Conservation (phyloP, 1,140 invertebrate genomes). For the Pachypeltis micranthus region DNA sequence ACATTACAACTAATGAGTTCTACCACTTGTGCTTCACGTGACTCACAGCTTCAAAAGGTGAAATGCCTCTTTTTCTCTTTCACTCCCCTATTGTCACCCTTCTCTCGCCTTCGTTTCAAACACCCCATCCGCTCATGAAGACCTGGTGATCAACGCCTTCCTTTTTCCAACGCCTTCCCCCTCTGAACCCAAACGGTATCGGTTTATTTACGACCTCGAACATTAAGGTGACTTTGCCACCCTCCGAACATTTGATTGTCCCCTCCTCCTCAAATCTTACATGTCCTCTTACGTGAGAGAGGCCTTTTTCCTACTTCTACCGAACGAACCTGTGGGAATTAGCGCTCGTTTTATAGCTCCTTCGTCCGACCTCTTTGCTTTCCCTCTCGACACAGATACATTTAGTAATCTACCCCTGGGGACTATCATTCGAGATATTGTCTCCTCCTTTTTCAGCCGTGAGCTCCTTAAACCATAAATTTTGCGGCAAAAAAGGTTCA, state of each 20-base stretch:
- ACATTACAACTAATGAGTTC: no score
- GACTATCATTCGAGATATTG: not conserved
- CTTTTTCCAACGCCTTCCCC: not conserved
- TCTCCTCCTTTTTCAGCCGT: no score
- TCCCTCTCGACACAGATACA: not conserved
- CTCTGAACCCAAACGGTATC: no score
- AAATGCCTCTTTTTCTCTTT: not conserved
- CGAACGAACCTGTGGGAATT: not conserved
- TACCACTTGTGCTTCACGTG: no score
- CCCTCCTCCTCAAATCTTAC: not conserved
- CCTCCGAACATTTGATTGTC: not conserved
- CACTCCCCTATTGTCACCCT: not conserved
- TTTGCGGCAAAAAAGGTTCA: not conserved
- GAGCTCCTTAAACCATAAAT: not conserved
- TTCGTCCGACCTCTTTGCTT: not conserved
- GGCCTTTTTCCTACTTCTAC: not conserved
- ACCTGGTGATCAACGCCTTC: not conserved
- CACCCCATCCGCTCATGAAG: not conserved
- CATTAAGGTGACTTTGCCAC: not conserved
- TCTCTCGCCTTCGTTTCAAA: no score
- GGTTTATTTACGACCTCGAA: slow-evolving; percentile 4
- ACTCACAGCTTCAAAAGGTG: no score
- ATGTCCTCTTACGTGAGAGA: not conserved
- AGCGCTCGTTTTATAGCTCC: slow-evolving; percentile 1
- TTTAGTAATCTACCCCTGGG: slow-evolving; percentile 1